Evolutionary conservation across 2,888 invertebrate genomes (phyloP), one percentile per base, ranked within the genome.

Genomic region (Drosophila greeni): DNA sequence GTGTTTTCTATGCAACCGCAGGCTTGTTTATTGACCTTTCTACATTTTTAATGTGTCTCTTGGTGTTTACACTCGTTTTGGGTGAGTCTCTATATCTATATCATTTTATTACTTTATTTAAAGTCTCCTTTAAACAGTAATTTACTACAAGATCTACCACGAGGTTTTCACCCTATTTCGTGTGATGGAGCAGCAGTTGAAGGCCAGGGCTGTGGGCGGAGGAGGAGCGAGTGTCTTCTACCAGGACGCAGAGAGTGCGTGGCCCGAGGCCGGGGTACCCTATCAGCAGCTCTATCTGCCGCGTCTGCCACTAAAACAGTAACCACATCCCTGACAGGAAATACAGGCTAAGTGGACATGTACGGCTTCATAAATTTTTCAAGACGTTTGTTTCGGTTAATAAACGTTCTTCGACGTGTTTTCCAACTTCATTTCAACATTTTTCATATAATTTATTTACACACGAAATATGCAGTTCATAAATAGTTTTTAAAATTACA

Each of bases 401-500:
- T 56, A 56, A 56, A 51, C 33, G 43, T 39, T 66, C 36, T 45
- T 47, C 20, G 29, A 29, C 42, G 40, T 8, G 37, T 43, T 42
- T 43, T n/a, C n/a, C 14, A 20, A 55, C 34, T 34, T 26, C 33
- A 48, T 59, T 65, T 70, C 53, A 76, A 74, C 64, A 76, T 76
- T 72, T 81, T 42, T 42, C 24, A 78, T 74, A 75, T 82, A 75
- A 82, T 84, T 84, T 78, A 84, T 84, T 85, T 82, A 82, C 82
- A 82, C 83, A 72, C 70, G 58, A 67, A 67, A 66, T 31, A 47
- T 67, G 70, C 70, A 83, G 75, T 81, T 85, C 85, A 82, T 82
- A 82, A 82, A 82, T 82, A 82, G 75, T 71, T 82, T 75, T 85
- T 83, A 84, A 81, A 84, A 82, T 83, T 83, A 85, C 83, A 81